Evolutionary conservation across 2,797 vertebrate genomes (phyloP), one percentile per base, ranked within the genome.

Genomic region (Amblyraja radiata): DNA sequence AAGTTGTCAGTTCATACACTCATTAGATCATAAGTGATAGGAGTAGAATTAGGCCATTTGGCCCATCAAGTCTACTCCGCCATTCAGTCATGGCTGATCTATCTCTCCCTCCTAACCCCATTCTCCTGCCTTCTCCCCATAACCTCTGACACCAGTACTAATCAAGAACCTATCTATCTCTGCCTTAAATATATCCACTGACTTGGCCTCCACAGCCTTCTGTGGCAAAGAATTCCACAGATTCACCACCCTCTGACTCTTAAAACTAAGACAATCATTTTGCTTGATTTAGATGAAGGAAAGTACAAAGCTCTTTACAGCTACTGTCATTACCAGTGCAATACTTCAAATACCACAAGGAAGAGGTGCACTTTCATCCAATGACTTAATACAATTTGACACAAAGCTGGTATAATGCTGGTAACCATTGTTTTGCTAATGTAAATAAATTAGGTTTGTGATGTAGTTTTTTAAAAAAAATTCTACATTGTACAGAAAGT

Each of bases 401-500:
- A 88, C 32, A 36, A 88, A 68, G 63, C 63, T 88, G 61, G 63
- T 68, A 88, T 88, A 68, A 88, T 68, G 61, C 71, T 76, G 54
- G 36, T 74, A 74, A 92, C 90, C 84, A 88, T 92, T 92, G 68
- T 92, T 92, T 92, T 92, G 68, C 71, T 91, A 74, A 74, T 94
- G 96, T 97, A 96, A 39, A 96, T 96, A 96, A 94, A 94, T 95
- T 95, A 46, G 95, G 95, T 65, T 93, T 39, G 46, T 88, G 93
- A 76, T 96, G 95, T 95, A 95, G 94, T 95, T 95, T 74, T n/a
- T 76, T 88, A 54, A 54, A 6, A 54, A 54, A 54, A 54, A 54
- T 92, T 92, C 36, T 74, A 74, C 90, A 96, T 95, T 97, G 96
- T 97, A 96, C 95, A 97, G 96, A 96, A 94, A 93, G 94, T 92